Evolutionary conservation across 2,888 invertebrate genomes (phyloP), one percentile per base, ranked within the genome.

Genomic region (Tetropium fuscum): DNA sequence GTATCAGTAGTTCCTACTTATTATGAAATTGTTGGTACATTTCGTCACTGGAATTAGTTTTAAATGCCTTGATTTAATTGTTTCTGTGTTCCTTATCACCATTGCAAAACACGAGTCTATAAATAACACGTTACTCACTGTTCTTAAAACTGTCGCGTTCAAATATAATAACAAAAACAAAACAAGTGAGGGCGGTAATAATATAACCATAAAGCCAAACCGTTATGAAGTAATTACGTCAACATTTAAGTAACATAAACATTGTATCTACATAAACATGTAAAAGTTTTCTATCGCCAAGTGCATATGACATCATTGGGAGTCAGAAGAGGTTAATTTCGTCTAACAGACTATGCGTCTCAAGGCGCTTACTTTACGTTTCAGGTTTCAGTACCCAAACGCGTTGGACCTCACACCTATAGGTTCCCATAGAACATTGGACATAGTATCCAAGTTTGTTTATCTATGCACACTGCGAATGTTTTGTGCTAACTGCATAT

Each of bases 281-380:
- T 53, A 56, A 40, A 30, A 47, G 34, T 49, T 13, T 13, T 43
- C 6, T 43, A 54, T 36, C 56, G 59, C 53, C 53, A 49, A 51
- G 41, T 44, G 36, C 41, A 49, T 11, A 58, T 64, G 64, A 66
- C 58, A 64, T 64, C 62, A 66, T 43, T 34, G 19, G 32, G 18
- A 62, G 66, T 62, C 60, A 49, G 48, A 47, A 22, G 66, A 66
- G 67, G 70, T 66, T 67, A 70, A 69, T 63, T 67, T 63, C 55
- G 60, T 59, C 56, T 55, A 56, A 47, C 64, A 64, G 60, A 64
- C 63, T 41, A 51, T 60, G 57, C 51, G 63, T 65, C 64, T 70
- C 68, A 67, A 70, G 69, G 69, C n/a, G n/a, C 58, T 62, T 64
- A 66, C 55, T 61, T 64, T 62, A 60, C 58, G 59, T 60, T 58